phyloP scores from a whole-genome alignment of 1,140 invertebrate species.

The Drosophila orena region DNA sequence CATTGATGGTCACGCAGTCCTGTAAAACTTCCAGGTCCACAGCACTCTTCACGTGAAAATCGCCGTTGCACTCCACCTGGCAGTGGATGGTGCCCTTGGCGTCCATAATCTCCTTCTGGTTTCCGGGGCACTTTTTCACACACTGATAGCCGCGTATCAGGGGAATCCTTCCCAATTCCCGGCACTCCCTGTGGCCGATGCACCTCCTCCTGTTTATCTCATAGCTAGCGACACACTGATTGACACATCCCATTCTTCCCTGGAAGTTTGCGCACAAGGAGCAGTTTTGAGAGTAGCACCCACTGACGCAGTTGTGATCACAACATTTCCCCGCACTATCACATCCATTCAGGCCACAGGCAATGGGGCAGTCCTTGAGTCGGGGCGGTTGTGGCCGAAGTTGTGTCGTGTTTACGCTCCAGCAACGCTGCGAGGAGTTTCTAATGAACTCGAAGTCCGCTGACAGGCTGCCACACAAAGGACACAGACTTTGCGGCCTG shows the following conservation, averaged over 20 bases:
- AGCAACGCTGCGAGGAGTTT: conserved; percentile 48
- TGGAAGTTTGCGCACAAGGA: conserved; percentile 56
- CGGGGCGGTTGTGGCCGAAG: conserved; percentile 18
- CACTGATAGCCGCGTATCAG: conserved; percentile 50
- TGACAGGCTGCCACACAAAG: conserved; percentile 53
- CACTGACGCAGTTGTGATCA: conserved; percentile 57
- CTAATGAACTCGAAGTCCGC: conserved; percentile 35
- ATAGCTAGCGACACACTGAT: conserved; percentile 59
- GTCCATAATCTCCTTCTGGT: conserved; percentile 44
- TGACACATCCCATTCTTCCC: conserved; percentile 41
- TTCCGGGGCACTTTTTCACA: conserved; percentile 57
- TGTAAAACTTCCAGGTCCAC: conserved; percentile 46
- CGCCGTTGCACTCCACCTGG: conserved; percentile 57
- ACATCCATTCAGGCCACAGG: conserved; percentile 53
- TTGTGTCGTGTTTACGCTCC: conserved; percentile 57
- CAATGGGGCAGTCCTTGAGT: conserved; percentile 28
- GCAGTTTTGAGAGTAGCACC: conserved; percentile 56
- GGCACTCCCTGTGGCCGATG: conserved; percentile 55
- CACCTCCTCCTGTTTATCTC: conserved; percentile 57
- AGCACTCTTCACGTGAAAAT: conserved; percentile 48
- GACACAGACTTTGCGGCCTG: conserved; percentile 62
- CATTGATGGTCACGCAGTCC: conserved; percentile 70
- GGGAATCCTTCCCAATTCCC: conserved; percentile 51
- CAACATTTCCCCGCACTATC: conserved; percentile 61
- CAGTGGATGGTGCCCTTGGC: conserved; percentile 40